Evolutionary conservation across 2,113 vertebrate species (phyloP), one percentile per base, ranked within the genome.

Genomic region (Lampris megalopsis): DNA sequence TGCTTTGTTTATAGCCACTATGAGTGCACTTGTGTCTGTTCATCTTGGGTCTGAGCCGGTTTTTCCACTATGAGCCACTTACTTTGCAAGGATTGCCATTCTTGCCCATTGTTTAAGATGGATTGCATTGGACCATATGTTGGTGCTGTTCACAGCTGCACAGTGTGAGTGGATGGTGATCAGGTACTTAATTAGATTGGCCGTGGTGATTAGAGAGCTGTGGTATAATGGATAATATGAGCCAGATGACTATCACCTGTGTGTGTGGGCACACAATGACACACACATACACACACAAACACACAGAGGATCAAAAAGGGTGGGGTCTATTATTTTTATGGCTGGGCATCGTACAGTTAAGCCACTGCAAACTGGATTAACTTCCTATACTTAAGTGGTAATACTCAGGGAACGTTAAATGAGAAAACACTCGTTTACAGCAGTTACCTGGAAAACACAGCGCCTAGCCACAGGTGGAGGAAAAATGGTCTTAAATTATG

Each of bases 181-280:
- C 70, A 75, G 80, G 71, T 86, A 86, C 88, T 91, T 83, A 86
- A 89, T 91, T 83, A 81, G 63, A 86, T 76, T 73, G 68, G 61
- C 41, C 48, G 48, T 73, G 68, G 62, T 85, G 67, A 83, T 89
- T 86, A 85, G 67, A 75, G 72, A 48, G 72, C 65, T 49, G 5
- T 35, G 66, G 68, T 71, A 69, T 78, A 68, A 68, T 41, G 69
- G 10, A 36, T 40, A 77, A 36, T 73, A 75, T 69, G 64, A 54
- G 64, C 53, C 68, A 80, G 75, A 67, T 77, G 81, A 77, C 7
- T 53, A 6, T 58, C 6, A 5, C 6, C 11, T 54, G 2, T 13
- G 11, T 54, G 54, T 43, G 3, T 52, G 49, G 9, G 6, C 62
- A 53, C 43, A 58, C 60, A 24, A 24, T 24, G 24, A 4, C 41